These are phyloP conservation scores for Hypanus sabinus DNA, from an alignment of 2,113 vertebrate genomes.

Conservation along the genomic window DNA sequence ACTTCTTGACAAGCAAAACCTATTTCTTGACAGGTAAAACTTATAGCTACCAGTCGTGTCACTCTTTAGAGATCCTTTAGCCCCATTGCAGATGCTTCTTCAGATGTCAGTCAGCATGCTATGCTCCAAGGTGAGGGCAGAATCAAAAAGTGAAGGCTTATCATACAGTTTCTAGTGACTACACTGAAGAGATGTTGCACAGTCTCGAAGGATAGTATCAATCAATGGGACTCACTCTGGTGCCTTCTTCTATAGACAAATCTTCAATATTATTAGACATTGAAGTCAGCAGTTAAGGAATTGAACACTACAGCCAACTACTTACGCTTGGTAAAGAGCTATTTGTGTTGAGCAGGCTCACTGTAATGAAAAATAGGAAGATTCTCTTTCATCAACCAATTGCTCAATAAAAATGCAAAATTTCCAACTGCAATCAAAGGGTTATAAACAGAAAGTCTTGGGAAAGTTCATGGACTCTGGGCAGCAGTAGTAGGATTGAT, in stretches of 20 bases:
- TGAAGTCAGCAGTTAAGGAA: neutral
- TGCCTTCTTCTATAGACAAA: neutral
- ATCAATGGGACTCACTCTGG: neutral
- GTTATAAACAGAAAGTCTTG: neutral
- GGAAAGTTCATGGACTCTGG: neutral
- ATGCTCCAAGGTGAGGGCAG: neutral
- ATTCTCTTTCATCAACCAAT: neutral
- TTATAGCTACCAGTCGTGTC: neutral
- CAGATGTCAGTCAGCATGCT: too few species aligned
- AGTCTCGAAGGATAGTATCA: neutral
- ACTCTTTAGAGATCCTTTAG: neutral
- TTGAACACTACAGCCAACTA: neutral
- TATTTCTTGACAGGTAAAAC: neutral
- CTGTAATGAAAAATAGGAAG: neutral
- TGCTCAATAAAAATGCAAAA: neutral
- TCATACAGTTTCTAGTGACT: neutral
- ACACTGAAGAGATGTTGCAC: neutral
- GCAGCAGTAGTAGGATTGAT: neutral
- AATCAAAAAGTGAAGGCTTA: neutral
- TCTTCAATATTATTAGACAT: neutral
- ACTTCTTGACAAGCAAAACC: neutral
- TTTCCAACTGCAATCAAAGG: neutral
- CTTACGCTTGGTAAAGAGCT: neutral
- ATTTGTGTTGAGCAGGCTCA: neutral
- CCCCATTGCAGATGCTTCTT: neutral